Base-by-base conservation (phyloP, 2,797 vertebrate genomes). In the Lacerta bilineata region DNA sequence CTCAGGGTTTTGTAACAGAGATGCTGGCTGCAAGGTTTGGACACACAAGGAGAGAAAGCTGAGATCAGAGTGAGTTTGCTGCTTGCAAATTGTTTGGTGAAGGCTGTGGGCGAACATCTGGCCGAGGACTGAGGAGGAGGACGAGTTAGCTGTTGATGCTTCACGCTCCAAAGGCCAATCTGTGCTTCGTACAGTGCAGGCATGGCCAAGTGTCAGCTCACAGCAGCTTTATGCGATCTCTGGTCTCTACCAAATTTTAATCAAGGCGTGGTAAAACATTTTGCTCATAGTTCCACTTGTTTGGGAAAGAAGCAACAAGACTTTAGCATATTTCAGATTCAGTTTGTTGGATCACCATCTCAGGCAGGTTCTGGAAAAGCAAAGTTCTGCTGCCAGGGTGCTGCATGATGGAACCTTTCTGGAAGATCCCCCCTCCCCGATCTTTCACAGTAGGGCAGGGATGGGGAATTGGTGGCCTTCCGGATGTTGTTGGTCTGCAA, bases 11-110 rank as follows among this genome's bases (percentile, higher is more conserved):
- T 89, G 84, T 82, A 89, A 81, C 50, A 82, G 79, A 89, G 33
- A 76, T 66, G 25, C 84, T 89, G 79, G 88, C 84, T 76, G 43
- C 5, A 36, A 81, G 84, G 59, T 85, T 89, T 81, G 88, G 79
- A 89, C 88, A 89, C 88, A 86, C 88, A 89, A 77, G 88, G 84
- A 86, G 88, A 81, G 79, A 89, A 76, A 82, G 71, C 84, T 85
- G 88, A 89, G 78, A 81, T 89, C 78, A 89, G 84, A 86, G 71
- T n/a, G 61, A 82, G 80, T 89, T 86, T 50, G 79, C 77, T 82
- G 84, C 84, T 86, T 89, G 79, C 79, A 85, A 76, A 77, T 86
- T 82, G 61, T 89, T 89, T 80, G 69, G 83, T 46, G 83, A 81
- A 89, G 88, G 39, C 78, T 80, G 68, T 90, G 89, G 89, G 75